Evolutionary conservation across 1,140 invertebrate genomes (phyloP), one percentile per base, ranked within the genome.

Genomic region (Globodera rostochiensis): DNA sequence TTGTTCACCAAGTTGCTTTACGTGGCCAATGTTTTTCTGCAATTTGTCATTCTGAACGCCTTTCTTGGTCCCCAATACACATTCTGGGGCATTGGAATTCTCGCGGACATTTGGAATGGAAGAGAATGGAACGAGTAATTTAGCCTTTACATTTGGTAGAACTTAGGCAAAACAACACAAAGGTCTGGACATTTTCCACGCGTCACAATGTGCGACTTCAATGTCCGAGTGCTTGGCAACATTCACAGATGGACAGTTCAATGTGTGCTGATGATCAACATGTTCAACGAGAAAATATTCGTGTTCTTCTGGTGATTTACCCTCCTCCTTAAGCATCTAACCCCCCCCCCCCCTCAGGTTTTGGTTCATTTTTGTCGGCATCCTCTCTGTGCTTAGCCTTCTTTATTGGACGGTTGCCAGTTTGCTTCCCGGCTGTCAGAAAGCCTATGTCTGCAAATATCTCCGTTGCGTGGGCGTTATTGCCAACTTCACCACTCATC

Each of bases 261-360:
- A 82, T 91, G 90, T 80, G 91, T 91, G n/a, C 84, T 91, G n/a
- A 90, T 90, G 83, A 86, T 90, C n/a, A 90, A 90, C 91, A 96
- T 96, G 89, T 94, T 96, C 90, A 96, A 97, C 91, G 95, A 88
- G 73, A 88, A 88, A 78, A 87, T 90, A 45, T 89, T 87, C 70
- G 49, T 88, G 5, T 89, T 88, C 78, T 86, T 87, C 67, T 87
- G 80, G 1, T 80, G 74, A 11, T 8, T 25, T 13, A 67, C 80
- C 73, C n/a, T n/a, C 13, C 4, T 3, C 79, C 77, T 74, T 69
- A 6, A 15, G 57, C 9, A 0, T 1, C 13, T 53, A 11, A 6
- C 19, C 57, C 6, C 19, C 80, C 50, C 57, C 6, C 19, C 80
- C 50, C 71, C 5, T 5, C 6, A 57, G 86, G 87, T 89, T 90